Conservation (phyloP, 2,888 invertebrate species). For the Agrotis puta region DNA sequence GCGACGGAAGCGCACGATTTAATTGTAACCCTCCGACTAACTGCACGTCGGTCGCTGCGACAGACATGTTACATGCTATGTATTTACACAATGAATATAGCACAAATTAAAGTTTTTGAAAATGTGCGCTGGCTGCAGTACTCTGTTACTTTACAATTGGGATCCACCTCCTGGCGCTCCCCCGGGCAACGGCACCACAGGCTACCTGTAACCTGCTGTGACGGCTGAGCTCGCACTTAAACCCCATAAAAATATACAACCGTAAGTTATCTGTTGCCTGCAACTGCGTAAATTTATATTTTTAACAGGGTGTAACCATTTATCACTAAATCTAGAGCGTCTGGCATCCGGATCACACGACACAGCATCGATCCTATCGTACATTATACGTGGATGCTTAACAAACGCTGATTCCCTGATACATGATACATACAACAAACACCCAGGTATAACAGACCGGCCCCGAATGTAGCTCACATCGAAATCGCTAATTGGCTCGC, state of each 20-base stretch:
- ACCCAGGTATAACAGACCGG: neutral
- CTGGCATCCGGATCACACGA: neutral
- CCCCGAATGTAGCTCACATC: neutral
- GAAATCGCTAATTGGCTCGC: slow-evolving; percentile 10
- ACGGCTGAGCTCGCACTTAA: neutral
- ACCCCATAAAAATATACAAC: neutral
- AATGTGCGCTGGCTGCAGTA: neutral
- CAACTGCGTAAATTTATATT: neutral
- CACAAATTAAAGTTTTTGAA: neutral
- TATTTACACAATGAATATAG: slow-evolving; percentile 14
- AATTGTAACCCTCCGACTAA: slow-evolving; percentile 38
- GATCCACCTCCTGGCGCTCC: too few relatives aligned
- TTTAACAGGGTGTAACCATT: slow-evolving; percentile 8
- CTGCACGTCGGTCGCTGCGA: slow-evolving; percentile 12
- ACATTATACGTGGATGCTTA: neutral
- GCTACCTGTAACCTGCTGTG: too few relatives aligned
- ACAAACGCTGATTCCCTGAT: slow-evolving; percentile 17
- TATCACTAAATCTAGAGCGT: slow-evolving; percentile 11
- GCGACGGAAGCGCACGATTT: slow-evolving; percentile 47
- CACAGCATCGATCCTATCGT: neutral
- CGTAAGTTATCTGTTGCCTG: neutral
- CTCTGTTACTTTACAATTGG: too few relatives aligned
- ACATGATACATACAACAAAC: neutral
- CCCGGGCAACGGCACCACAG: too few relatives aligned
- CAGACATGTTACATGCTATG: neutral